Conservation (phyloP, 2,113 vertebrate species). For the Scomber scombrus region DNA sequence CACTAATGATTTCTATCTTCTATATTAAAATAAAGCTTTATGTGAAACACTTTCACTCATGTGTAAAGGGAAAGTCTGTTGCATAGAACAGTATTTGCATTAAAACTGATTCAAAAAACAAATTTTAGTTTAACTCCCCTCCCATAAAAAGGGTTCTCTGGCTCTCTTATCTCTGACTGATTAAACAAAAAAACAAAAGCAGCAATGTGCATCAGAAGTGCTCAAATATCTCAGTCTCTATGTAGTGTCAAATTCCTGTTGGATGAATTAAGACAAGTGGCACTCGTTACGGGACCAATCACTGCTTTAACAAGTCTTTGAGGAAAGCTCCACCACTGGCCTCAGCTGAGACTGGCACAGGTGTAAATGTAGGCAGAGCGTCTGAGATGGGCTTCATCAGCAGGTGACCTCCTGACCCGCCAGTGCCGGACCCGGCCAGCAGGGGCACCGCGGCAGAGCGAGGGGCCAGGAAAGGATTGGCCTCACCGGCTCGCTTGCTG, state of each 20-base stretch:
- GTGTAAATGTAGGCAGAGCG: slow-evolving; percentile 93
- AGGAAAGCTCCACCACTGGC: slow-evolving; percentile 91
- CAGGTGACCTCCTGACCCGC: slow-evolving; percentile 87
- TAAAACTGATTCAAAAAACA: slow-evolving; percentile 7
- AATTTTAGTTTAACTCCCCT: neutral
- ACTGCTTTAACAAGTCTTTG: slow-evolving; percentile 95
- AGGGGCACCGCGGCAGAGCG: slow-evolving; percentile 95
- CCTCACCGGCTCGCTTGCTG: slow-evolving; percentile 86
- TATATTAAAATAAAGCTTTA: neutral
- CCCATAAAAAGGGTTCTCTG: neutral
- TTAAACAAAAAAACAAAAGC: slow-evolving; percentile 27
- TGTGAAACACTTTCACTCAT: slow-evolving; percentile 6
- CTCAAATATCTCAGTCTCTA: slow-evolving; percentile 28
- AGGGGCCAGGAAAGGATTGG: slow-evolving; percentile 93
- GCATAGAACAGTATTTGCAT: slow-evolving; percentile 66
- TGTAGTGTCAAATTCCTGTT: slow-evolving; percentile 47
- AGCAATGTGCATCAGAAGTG: slow-evolving; percentile 30
- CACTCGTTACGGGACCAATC: slow-evolving; percentile 41
- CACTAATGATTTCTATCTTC: neutral
- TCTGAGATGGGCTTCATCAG: slow-evolving; percentile 97
- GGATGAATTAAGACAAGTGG: slow-evolving; percentile 59
- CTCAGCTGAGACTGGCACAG: slow-evolving; percentile 92
- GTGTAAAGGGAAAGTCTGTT: slow-evolving; percentile 57
- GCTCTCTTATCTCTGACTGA: slow-evolving; percentile 19
- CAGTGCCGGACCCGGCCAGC: slow-evolving; percentile 73